phyloP scores from a whole-genome alignment of 2,888 invertebrate genomes.

The Hyppa rectilinea region DNA sequence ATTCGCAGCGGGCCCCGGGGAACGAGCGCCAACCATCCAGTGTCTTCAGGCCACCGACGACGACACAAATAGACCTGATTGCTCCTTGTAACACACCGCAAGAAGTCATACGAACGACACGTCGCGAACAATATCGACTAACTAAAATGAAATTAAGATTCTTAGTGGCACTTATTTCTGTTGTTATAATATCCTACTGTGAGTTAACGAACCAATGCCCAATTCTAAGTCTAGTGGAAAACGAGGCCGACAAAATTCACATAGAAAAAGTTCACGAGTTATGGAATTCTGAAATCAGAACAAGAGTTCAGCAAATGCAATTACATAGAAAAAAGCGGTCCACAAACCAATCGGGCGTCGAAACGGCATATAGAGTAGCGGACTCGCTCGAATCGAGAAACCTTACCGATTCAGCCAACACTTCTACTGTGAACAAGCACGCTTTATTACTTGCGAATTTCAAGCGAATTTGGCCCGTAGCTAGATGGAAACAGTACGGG shows the following conservation, averaged over 20 bases:
- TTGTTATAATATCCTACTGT: conserved; percentile 72
- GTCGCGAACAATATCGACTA: conserved; percentile 67
- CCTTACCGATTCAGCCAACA: conserved; percentile 66
- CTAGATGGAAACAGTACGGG: conserved; percentile 88
- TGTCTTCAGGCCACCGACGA: conserved; percentile 72
- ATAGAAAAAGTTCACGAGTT: conserved; percentile 58
- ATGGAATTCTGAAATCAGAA: conserved; percentile 58
- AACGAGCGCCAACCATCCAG: conserved; percentile 71
- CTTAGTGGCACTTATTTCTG: conserved; percentile 68
- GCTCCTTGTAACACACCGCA: conserved; percentile 75
- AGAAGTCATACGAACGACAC: conserved; percentile 78
- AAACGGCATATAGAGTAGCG: conserved; percentile 65
- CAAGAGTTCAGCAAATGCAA: conserved; percentile 55
- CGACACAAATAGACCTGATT: conserved; percentile 70
- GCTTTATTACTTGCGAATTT: conserved; percentile 79
- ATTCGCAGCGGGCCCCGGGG: conserved; percentile 81
- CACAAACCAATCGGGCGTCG: conserved; percentile 63
- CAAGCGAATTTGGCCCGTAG: conserved; percentile 84
- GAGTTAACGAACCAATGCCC: conserved; percentile 61
- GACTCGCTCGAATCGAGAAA: conserved; percentile 66
- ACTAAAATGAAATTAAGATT: conserved; percentile 76
- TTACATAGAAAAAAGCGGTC: conserved; percentile 66
- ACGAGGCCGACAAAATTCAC: conserved; percentile 46
- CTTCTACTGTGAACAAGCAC: conserved; percentile 71
- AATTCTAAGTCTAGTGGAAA: conserved; percentile 48